Evolutionary conservation across 2,797 vertebrate genomes (phyloP).

Genomic region (Gymnoscopelus microlampas): DNA sequence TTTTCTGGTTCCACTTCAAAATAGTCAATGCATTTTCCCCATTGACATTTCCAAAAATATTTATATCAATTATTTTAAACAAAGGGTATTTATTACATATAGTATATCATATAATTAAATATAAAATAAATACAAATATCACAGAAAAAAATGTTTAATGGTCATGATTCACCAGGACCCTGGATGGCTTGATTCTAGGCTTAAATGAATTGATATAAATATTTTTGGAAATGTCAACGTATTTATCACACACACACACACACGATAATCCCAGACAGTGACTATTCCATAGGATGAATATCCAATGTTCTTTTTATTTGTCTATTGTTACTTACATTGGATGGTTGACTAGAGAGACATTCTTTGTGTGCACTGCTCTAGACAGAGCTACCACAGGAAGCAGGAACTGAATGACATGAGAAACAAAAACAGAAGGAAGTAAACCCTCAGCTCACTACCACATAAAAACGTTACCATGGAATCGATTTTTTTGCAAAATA

Average conservation of each 20-base stretch:
- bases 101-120: too few species aligned
- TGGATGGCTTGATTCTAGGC: too few species aligned
- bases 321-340: conserved; percentile 72
- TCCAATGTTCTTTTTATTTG: conserved; percentile 75
- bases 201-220: too few species aligned
- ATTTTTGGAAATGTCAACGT: too few species aligned
- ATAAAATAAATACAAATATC: too few species aligned
- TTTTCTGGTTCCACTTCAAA: too few species aligned
- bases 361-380: conserved; percentile 59
- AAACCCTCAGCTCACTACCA: conserved; percentile 14
- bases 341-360: conserved; percentile 63
- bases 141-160: too few species aligned
- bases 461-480: conserved; percentile 62
- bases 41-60: too few species aligned
- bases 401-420: conserved; percentile 46
- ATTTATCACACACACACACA: not conserved
- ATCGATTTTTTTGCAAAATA: conserved; percentile 30
- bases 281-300: conserved; percentile 58
- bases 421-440: conserved; percentile 45
- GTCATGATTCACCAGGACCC: too few species aligned
- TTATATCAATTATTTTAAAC: too few species aligned
- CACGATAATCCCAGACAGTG: conserved; percentile 27
- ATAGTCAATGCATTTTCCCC: too few species aligned
- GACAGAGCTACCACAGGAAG: conserved; percentile 62
- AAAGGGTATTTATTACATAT: too few species aligned